Evolutionary conservation across 2,113 vertebrate species (phyloP).

Genomic region (Corydoras sp.): DNA sequence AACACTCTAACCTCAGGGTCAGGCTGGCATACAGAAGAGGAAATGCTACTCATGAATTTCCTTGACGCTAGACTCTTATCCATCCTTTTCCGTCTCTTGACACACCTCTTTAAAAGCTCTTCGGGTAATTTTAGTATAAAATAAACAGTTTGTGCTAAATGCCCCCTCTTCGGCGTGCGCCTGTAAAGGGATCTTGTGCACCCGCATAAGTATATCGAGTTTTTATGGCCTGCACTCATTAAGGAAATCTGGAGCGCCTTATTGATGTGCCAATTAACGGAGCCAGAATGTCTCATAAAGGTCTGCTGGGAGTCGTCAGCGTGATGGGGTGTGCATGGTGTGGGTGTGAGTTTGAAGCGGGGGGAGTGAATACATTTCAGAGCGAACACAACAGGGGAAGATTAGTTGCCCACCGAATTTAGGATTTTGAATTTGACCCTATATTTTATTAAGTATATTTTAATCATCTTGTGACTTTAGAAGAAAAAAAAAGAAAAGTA

Average conservation of each 20-base stretch:
- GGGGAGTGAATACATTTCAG: neutral
- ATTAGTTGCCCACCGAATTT: neutral
- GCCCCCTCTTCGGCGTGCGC: neutral
- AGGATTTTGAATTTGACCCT: too few relatives aligned
- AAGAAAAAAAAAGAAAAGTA: too few relatives aligned
- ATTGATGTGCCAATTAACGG: slow-evolving; percentile 76
- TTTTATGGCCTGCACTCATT: slow-evolving; percentile 56
- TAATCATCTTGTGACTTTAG: too few relatives aligned
- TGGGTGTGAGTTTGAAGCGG: neutral
- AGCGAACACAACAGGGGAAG: neutral
- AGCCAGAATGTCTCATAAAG: slow-evolving; percentile 60
- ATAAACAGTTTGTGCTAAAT: neutral
- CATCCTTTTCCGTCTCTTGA: neutral
- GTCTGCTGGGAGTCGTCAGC: slow-evolving; percentile 58
- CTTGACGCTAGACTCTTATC: neutral
- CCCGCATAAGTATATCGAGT: slow-evolving; percentile 46
- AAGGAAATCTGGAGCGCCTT: slow-evolving; percentile 53
- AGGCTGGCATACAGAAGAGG: neutral
- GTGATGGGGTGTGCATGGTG: slow-evolving; percentile 45
- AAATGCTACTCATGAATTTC: slow-evolving; percentile 10
- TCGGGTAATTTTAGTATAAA: neutral
- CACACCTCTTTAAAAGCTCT: slow-evolving; percentile 13
- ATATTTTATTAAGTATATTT: too few relatives aligned
- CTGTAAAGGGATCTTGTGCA: neutral
- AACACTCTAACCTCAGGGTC: slow-evolving; percentile 19